Percentiles rank a stretch among this genome's conserved stretches.
Evolutionary conservation across 2,113 vertebrate genomes (phyloP).

Genomic region (Bungarus multicinctus): DNA sequence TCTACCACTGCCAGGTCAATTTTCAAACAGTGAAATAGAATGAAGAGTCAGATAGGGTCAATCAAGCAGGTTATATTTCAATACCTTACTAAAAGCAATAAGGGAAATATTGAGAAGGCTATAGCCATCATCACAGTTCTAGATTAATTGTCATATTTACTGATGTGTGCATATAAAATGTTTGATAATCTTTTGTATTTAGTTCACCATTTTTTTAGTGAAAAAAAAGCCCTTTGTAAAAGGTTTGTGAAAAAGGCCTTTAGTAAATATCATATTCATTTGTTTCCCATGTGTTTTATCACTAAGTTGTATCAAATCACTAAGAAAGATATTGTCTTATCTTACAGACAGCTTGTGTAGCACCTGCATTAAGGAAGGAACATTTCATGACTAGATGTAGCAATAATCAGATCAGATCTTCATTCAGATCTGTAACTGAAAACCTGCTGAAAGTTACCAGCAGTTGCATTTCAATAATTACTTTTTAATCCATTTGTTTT

Average conservation of each 20-base stretch:
- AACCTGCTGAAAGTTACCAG: not conserved
- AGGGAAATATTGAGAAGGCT: not conserved
- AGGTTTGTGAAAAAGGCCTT: not conserved
- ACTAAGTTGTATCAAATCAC: not conserved
- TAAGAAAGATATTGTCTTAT: not conserved
- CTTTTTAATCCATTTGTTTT: conserved; percentile 39
- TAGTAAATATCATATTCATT: not conserved
- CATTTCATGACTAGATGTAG: not conserved
- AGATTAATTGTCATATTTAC: not conserved
- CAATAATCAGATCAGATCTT: not conserved
- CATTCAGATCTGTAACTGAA: not conserved
- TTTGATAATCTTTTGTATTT: not conserved
- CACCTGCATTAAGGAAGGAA: not conserved
- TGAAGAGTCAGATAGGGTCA: not conserved
- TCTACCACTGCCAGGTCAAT: not conserved
- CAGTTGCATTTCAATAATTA: not conserved
- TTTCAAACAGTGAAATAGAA: not conserved
- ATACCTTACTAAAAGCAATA: not conserved
- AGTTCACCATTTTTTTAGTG: not conserved
- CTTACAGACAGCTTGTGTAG: not conserved
- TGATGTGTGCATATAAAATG: not conserved
- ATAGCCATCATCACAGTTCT: not conserved
- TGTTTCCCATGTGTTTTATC: not conserved
- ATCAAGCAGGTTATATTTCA: not conserved
- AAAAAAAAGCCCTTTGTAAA: not conserved